Evolutionary conservation across 2,113 vertebrate genomes (phyloP), one percentile per base, ranked within the genome.

Genomic region (Lepus americanus): DNA sequence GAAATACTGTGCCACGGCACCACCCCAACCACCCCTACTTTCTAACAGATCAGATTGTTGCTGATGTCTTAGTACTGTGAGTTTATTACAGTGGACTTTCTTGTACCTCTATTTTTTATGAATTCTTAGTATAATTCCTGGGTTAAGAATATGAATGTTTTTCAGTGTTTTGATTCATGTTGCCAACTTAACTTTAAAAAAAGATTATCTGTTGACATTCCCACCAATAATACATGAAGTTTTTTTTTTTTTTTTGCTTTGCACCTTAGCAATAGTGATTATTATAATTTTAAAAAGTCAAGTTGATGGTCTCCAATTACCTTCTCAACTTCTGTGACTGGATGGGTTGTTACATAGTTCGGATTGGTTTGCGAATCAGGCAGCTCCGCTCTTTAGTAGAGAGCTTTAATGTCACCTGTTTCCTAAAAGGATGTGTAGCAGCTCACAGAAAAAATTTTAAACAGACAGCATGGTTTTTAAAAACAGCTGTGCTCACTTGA

Each of bases 121-220:
- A 73, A 73, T 73, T 67, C 70, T 77, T 84, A 87, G 31, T 36
- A 36, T 11, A 67, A 3, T 80, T 87, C 44, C n/a, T 89, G 49
- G 89, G 72, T 59, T 90, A 55, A 77, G 72, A 12, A 44, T 76
- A 8, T 85, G 86, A 77, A 13, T 81, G 36, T 23, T 90, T 92
- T 87, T 80, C 66, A 70, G 53, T 81, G 78, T 95, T 92, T 76
- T 74, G 76, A 77, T 39, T 80, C n/a, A 9, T 11, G 53, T 83
- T 74, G 55, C 77, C 66, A 76, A 66, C 77, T 92, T 90, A 90
- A 36, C 51, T 59, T 95, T 84, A 83, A 87, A 59, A 80, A 90
- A 87, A 84, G 91, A 53, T 70, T 55, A 36, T 85, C 93, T 90
- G 81, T 88, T 84, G 63, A 49, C 44, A 29, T 20, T 14, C 8